Percentiles rank a stretch among this genome's conserved stretches.
Evolutionary conservation across 2,797 vertebrate genomes (phyloP).

Genomic region (Toxotes lorentzi): DNA sequence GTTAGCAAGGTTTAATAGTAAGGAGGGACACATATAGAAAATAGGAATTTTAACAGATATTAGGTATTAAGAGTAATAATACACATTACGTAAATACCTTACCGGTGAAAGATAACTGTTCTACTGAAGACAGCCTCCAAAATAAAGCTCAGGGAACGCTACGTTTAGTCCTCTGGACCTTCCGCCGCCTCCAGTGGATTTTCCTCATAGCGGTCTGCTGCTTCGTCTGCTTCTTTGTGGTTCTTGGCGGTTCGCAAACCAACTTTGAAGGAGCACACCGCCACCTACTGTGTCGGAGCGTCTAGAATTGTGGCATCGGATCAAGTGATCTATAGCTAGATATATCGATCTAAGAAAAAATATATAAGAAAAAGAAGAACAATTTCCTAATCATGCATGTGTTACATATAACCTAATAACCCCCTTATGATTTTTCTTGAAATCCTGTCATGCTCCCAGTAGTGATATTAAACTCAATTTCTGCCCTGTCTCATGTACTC

Average conservation of each 20-base stretch:
- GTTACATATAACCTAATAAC: background rate
- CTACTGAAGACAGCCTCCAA: constrained; percentile 7
- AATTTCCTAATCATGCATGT: background rate
- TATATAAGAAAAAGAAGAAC: too few relatives aligned
- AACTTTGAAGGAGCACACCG: background rate
- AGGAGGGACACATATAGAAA: background rate
- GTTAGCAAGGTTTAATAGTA: background rate
- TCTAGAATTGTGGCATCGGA: background rate
- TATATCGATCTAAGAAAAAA: too few relatives aligned
- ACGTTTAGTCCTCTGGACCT: background rate
- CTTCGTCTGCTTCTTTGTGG: background rate
- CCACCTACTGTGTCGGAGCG: background rate
- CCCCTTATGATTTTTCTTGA: background rate
- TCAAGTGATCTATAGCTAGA: background rate
- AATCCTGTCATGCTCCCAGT: background rate
- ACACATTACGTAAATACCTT: constrained; percentile 9
- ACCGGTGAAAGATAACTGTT: constrained; percentile 30
- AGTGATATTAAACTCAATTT: background rate
- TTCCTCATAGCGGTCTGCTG: background rate
- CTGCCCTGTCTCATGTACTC: background rate
- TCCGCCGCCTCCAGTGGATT: background rate
- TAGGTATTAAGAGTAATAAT: background rate
- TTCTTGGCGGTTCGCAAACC: background rate
- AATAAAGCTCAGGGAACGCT: constrained; percentile 6
- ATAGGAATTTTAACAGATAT: too few relatives aligned